Conservation (phyloP, 2,888 invertebrate genomes). For the Ephialtes manifestator region DNA sequence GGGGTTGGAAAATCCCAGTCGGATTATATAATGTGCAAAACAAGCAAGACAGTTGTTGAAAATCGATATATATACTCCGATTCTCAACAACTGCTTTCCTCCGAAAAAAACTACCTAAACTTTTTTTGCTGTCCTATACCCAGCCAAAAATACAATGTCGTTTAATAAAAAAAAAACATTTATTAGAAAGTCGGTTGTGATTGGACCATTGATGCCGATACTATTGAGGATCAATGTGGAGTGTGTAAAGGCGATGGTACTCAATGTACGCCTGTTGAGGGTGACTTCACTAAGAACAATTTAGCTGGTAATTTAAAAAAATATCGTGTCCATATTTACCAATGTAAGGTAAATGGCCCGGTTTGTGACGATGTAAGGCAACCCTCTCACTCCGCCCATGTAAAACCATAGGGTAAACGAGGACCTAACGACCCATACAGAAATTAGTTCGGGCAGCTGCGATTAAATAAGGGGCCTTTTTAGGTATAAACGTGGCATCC, state of each 20-base stretch:
- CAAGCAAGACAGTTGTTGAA: too few species aligned
- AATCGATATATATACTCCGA: too few species aligned
- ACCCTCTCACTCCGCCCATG: too few species aligned
- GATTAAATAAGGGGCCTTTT: too few species aligned
- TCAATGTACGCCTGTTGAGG: constrained; percentile 91
- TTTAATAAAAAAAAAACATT: constrained; percentile 15
- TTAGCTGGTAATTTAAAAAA: constrained; percentile 82
- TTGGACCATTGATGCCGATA: constrained; percentile 93
- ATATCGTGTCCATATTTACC: background rate
- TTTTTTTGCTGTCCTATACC: background rate
- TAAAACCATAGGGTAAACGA: too few species aligned
- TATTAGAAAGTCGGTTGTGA: constrained; percentile 96
- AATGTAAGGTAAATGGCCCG: too few species aligned
- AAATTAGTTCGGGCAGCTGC: too few species aligned
- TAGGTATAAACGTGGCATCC: too few species aligned
- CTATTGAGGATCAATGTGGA: constrained; percentile 94
- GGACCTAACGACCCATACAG: too few species aligned
- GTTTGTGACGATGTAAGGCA: too few species aligned
- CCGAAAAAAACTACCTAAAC: background rate
- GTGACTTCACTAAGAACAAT: constrained; percentile 87
- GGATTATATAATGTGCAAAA: background rate
- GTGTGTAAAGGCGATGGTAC: constrained; percentile 94
- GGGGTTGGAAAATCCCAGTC: constrained; percentile 26
- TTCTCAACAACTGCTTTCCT: too few species aligned
- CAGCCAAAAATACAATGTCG: background rate